Evolutionary conservation across 1,140 invertebrate genomes (phyloP), one percentile per base, ranked within the genome.

Genomic region (Heliconius eleuchia): DNA sequence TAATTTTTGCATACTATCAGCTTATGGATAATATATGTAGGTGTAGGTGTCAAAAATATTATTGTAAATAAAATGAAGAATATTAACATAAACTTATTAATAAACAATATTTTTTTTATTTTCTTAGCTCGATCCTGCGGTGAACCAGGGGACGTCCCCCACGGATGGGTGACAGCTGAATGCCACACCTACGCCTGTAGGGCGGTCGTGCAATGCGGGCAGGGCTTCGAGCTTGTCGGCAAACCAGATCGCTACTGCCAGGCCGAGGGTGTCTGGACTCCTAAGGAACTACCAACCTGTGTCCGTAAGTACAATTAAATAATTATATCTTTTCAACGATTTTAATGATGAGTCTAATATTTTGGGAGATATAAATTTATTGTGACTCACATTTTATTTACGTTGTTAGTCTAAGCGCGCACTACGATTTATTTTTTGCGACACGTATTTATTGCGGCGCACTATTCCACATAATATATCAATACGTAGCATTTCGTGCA

Each of bases 171-270:
- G 84, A 97, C 98, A 18, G 98, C 98, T 1, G 97, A 98, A 85
- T 98, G 98, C 85, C 98, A 99, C 92, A 98, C 97, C 1, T 99
- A 97, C 90, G 97, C 98, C 8, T 99, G 98, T 89, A 96, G 97
- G 8, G 98, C 99, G 2, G 97, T 97, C 18, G 99, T 99, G 87
- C 97, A 98, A 77, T 99, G 99, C 89, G 97, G 98, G 19, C 97
- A 98, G 73, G 98, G 98, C 0, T 99, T 98, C 93, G 98, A 99
- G 91, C 93, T 99, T 72, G 96, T 98, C 9, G 98, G 98, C 34
- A 96, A 97, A 80, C 95, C 96, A 0, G 97, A 98, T 85, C 96
- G 98, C 66, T 96, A 97, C 87, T 99, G 98, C 88, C 96, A 98
- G 89, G 97, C 97, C 5, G 97, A 98, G 89, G 98, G 98, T 3